Conservation (phyloP, 2,888 invertebrate species). For the Carcina quercana region DNA sequence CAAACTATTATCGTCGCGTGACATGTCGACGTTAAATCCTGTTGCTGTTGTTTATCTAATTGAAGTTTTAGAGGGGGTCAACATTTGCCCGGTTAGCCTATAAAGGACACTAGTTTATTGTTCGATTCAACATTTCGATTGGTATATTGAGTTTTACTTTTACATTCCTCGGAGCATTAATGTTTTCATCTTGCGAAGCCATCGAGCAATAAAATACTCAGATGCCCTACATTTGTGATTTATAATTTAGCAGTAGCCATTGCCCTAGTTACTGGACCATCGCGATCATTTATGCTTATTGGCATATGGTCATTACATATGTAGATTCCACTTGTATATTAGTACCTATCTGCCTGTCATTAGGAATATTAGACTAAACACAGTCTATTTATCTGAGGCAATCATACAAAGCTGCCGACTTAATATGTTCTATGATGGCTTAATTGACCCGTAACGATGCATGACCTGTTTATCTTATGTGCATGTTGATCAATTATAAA, state of each 20-base stretch:
- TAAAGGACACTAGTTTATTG: constrained; percentile 7
- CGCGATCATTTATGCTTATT: too few relatives aligned
- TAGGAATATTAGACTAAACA: constrained; percentile 4
- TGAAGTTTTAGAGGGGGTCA: constrained; percentile 16
- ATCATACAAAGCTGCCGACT: too few relatives aligned
- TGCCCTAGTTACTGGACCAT: constrained; percentile 20
- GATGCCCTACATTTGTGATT: constrained; percentile 34
- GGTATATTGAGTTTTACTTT: not conserved
- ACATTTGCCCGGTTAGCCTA: constrained; percentile 9
- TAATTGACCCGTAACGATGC: too few relatives aligned
- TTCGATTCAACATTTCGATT: constrained; percentile 2
- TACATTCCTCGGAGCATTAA: too few relatives aligned
- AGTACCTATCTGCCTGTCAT: too few relatives aligned
- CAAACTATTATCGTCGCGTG: constrained; percentile 17
- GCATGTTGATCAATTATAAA: too few relatives aligned
- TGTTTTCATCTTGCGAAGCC: constrained; percentile 27
- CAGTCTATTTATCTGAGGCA: too few relatives aligned
- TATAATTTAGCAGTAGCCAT: constrained; percentile 32
- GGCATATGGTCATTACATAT: too few relatives aligned
- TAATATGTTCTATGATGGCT: too few relatives aligned
- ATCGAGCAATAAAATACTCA: constrained; percentile 29
- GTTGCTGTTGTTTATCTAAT: constrained; percentile 17
- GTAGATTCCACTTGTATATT: too few relatives aligned
- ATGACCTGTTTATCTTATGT: too few relatives aligned
- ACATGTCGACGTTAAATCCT: constrained; percentile 9